Base-by-base conservation (phyloP, 2,113 vertebrate genomes). In the Actinemys pallida region DNA sequence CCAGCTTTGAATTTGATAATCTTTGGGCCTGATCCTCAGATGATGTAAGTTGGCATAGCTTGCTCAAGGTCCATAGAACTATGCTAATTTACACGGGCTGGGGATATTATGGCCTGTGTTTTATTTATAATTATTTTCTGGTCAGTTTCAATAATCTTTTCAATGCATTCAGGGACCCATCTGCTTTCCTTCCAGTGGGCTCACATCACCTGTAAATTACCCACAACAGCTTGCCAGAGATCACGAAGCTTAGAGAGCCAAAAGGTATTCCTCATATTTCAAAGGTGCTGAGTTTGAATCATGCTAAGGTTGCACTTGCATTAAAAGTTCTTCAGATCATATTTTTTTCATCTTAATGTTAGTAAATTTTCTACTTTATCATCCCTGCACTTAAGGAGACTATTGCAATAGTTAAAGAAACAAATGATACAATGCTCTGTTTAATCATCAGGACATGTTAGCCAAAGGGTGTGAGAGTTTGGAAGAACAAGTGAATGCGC, bases 1-100 rank as follows among this genome's bases (percentile, higher is more conserved):
- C 53, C 39, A 24, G 4, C 10, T 47, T 49, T 6, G 25, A 62
- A 49, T 1, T 20, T 12, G n/a, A 85, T 52, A n/a, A 39, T 29
- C 81, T 83, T 0, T 0, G 49, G 59, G 52, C 9, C 75, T 50
- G 39, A 19, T 16, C 65, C 35, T 72, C 65, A 31, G 19, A 42
- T 22, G 39, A 75, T 75, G 20, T 75, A 20, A 39, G 42, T n/a
- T 5, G 10, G n/a, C 20, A 75, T 42, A 39, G n/a, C n/a, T 75
- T 75, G 9, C 17, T n/a, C 10, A 19, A 75, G 5, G 8, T n/a
- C 69, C 19, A 22, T 22, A 20, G 19, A 72, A n/a, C n/a, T 35
- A 10, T 56, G 35, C 2, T 87, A 25, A 47, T 79, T 79, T 29
- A 49, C 24, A 3, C 76, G 14, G 45, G 45, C 25, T 79, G 76